Percentiles rank a stretch among this genome's conserved stretches.
Evolutionary conservation across 2,797 vertebrate species (phyloP).

Genomic region (Onychomys arenicola): DNA sequence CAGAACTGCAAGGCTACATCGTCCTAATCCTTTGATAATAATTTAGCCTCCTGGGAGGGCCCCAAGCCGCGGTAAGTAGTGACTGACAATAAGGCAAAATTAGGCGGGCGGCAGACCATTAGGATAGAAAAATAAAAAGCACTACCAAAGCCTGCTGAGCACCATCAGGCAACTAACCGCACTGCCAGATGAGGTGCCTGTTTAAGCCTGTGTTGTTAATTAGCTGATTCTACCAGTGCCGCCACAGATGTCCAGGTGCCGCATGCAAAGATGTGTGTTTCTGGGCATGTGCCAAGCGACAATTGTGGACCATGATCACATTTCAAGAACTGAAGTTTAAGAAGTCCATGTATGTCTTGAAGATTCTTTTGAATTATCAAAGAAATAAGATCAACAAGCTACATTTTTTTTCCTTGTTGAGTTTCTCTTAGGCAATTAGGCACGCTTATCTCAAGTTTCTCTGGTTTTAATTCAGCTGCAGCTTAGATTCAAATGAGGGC

Average conservation of each 20-base stretch:
- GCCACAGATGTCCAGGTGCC: slow-evolving; percentile 93
- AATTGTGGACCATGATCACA: slow-evolving; percentile 89
- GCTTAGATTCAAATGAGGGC: slow-evolving; percentile 85
- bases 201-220: slow-evolving; percentile 94
- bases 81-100: slow-evolving; percentile 94
- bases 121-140: slow-evolving; percentile 93
- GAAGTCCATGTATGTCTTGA: slow-evolving; percentile 88
- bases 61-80: slow-evolving; percentile 93
- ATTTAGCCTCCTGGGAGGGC: slow-evolving; percentile 94
- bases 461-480: slow-evolving; percentile 85
- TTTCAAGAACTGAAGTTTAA: slow-evolving; percentile 88
- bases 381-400: slow-evolving; percentile 89
- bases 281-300: slow-evolving; percentile 90
- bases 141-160: slow-evolving; percentile 92
- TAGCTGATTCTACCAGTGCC: slow-evolving; percentile 92
- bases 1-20: slow-evolving; percentile 93
- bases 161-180: slow-evolving; percentile 92
- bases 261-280: slow-evolving; percentile 89
- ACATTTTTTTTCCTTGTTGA: slow-evolving; percentile 84
- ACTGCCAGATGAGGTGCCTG: slow-evolving; percentile 93
- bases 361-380: slow-evolving; percentile 89
- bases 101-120: slow-evolving; percentile 94
- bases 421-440: slow-evolving; percentile 88
- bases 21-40: slow-evolving; percentile 94
- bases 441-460: slow-evolving; percentile 88